These are phyloP conservation scores for Myocastor coypus DNA, from an alignment of 2,113 vertebrate genomes.

Conservation along the genomic window DNA sequence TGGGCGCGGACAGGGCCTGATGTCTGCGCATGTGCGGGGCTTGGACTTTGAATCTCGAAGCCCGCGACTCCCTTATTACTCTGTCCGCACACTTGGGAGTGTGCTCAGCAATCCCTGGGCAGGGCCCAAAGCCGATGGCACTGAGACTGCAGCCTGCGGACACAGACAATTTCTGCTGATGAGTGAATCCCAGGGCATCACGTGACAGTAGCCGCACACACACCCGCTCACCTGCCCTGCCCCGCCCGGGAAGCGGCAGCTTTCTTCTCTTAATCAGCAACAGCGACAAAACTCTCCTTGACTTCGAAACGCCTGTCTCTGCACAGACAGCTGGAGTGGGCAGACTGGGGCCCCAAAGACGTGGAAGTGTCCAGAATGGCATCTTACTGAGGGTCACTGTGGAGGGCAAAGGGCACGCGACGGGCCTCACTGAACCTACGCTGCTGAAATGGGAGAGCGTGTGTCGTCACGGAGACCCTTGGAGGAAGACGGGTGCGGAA, in stretches of 20 bases:
- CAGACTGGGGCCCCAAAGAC: slow-evolving; percentile 7
- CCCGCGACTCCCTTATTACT: neutral
- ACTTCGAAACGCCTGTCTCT: slow-evolving; percentile 54
- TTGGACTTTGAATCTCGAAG: neutral
- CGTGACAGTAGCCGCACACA: slow-evolving; percentile 52
- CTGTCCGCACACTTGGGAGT: neutral
- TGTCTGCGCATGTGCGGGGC: neutral
- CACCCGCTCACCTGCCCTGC: neutral
- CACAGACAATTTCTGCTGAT: neutral
- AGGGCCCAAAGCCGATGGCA: neutral
- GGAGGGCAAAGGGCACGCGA: neutral
- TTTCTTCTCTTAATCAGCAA: slow-evolving; percentile 17
- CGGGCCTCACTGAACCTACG: neutral
- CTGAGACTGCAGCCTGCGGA: neutral
- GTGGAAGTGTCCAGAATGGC: neutral
- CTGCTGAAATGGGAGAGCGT: neutral
- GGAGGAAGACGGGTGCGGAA: neutral
- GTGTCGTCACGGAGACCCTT: neutral
- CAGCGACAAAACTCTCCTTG: neutral
- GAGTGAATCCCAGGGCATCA: slow-evolving; percentile 25
- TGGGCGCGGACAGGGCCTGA: neutral
- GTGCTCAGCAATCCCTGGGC: neutral
- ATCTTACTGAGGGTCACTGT: neutral
- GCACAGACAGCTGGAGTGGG: neutral
- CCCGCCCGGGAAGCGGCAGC: slow-evolving; percentile 21